Percentiles rank a stretch among this genome's conserved stretches.
Evolutionary conservation across 2,888 invertebrate genomes (phyloP).

Genomic region (Argyra leucocephala): DNA sequence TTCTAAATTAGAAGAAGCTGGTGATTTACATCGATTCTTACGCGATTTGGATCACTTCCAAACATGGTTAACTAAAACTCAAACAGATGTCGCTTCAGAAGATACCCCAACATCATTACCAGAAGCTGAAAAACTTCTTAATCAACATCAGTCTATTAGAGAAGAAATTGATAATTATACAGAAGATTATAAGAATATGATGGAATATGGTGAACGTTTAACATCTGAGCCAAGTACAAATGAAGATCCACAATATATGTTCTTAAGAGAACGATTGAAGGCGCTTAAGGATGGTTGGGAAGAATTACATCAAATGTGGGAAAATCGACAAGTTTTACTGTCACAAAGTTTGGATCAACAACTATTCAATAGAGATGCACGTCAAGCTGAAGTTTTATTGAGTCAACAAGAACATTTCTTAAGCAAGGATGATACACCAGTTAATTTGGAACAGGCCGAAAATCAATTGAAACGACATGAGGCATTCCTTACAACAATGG

Average conservation of each 20-base stretch:
- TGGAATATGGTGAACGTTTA: constrained; percentile 95
- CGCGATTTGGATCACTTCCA: constrained; percentile 99
- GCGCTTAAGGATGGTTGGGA: constrained; percentile 99
- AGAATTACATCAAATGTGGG: constrained; percentile 99
- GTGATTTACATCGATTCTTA: constrained; percentile 94
- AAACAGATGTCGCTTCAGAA: constrained; percentile 97
- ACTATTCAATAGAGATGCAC: constrained; percentile 90
- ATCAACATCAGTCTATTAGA: constrained; percentile 95
- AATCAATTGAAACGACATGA: constrained; percentile 95
- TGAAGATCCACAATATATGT: constrained; percentile 99
- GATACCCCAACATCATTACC: constrained; percentile 86
- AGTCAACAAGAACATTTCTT: constrained; percentile 97
- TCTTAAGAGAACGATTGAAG: constrained; percentile 93
- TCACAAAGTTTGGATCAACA: constrained; percentile 92
- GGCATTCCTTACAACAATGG: constrained; percentile 98
- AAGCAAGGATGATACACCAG: constrained; percentile 91
- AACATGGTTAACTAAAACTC: constrained; percentile 96
- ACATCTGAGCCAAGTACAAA: constrained; percentile 79
- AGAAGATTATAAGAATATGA: constrained; percentile 97
- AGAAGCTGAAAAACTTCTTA: constrained; percentile 93
- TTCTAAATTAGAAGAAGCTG: constrained; percentile 95
- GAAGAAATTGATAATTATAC: constrained; percentile 99
- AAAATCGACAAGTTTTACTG: constrained; percentile 87
- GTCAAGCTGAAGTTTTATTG: constrained; percentile 93
- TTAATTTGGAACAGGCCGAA: constrained; percentile 94